Base-by-base conservation (phyloP, 1,140 invertebrate genomes). In the Idris sp. region DNA sequence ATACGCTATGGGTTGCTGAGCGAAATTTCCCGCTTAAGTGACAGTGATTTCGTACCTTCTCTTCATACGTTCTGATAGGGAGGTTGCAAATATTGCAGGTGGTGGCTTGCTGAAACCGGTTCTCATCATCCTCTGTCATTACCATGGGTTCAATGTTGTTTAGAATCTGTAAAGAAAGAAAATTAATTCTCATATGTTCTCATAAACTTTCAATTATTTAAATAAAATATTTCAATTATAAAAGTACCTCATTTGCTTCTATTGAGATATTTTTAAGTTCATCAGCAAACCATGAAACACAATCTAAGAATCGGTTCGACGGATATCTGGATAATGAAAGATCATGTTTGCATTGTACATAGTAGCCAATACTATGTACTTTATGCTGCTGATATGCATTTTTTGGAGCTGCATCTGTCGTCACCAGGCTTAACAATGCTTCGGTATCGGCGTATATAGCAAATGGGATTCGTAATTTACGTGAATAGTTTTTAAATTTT, bases 401-500 rank as follows among this genome's bases (percentile, higher is more conserved):
- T 7, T 18, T 41, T 1, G 46, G 48, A 1, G 35, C 48, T 8
- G n/a, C 18, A 8, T 41, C 18, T 3, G 38, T 19, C 2, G 4
- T 5, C 8, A 38, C 14, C n/a, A 40, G 9, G 22, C 64, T 22
- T 7, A 72, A 5, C 0, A 71, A 8, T 15, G 48, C 71, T 38
- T 78, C 72, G 2, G 69, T 31, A 13, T 75, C 65, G 7, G 72
- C 59, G 22, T 75, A 69, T 0, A 69, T 15, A 0, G 59, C n/a
- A 13, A 69, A 48, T 0, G 35, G 49, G 0, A 22, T 22, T 3
- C 31, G 2, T 16, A 49, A 31, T 30, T 44, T 67, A 69, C 11
- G 11, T 74, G 16, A 49, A 81, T 69, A 82, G 79, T 73, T 75
- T 46, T 51, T 28, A 67, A 61, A 72, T 26, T 41, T 8, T 11